phyloP scores from a whole-genome alignment of 2,888 invertebrate genomes.

The Gasteruption jaculator region DNA sequence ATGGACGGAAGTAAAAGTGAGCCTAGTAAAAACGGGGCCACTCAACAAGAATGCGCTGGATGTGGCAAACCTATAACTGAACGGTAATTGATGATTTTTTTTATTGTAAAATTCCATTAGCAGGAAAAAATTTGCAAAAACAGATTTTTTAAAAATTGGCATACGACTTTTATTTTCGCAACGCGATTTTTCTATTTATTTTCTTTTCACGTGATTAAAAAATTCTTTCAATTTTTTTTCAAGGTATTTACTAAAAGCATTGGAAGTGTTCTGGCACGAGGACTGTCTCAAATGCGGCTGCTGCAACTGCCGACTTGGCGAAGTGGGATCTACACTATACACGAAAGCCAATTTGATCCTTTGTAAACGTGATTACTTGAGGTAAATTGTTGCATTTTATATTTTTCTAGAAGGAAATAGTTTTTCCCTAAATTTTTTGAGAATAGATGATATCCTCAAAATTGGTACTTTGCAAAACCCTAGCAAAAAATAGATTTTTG shows the following conservation, averaged over 20 bases:
- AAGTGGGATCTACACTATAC: slow-evolving; percentile 86
- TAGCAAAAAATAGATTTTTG: no score
- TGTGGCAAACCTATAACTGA: slow-evolving; percentile 84
- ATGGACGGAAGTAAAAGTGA: slow-evolving; percentile 49
- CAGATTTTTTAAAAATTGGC: background rate
- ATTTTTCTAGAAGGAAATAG: no score
- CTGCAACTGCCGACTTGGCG: slow-evolving; percentile 89
- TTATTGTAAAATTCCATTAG: slow-evolving; percentile 9
- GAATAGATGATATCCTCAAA: no score
- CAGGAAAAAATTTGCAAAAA: background rate
- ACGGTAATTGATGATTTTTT: slow-evolving; percentile 52
- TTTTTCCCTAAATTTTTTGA: no score
- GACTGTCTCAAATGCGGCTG: slow-evolving; percentile 90
- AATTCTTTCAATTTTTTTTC: slow-evolving; percentile 6
- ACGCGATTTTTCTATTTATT: background rate
- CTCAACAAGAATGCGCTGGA: slow-evolving; percentile 70
- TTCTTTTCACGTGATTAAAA: background rate
- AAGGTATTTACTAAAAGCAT: slow-evolving; percentile 69
- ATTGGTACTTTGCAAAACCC: no score
- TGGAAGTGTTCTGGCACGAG: slow-evolving; percentile 91
- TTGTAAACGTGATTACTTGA: slow-evolving; percentile 88
- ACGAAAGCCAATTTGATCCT: slow-evolving; percentile 87
- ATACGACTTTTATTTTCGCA: background rate
- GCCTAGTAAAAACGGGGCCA: slow-evolving; percentile 44
- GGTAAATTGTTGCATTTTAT: slow-evolving; percentile 58